Base-by-base conservation (phyloP, 2,888 invertebrate genomes). In the Corythucha ciliata region DNA sequence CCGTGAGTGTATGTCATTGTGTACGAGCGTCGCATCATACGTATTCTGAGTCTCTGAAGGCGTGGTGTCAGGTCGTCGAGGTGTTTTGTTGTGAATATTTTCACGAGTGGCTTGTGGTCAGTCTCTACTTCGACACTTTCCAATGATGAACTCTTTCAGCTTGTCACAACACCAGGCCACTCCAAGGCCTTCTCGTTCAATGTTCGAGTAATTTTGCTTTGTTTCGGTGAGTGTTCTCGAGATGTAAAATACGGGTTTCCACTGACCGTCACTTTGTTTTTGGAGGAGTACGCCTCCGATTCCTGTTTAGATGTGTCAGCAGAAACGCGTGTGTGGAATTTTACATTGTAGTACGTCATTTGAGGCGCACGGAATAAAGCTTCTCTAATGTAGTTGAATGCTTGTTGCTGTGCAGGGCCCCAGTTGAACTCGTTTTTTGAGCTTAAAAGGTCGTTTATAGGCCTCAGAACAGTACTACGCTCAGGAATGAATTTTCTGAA, bases 401-500 rank as follows among this genome's bases (percentile, higher is more conserved):
- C 27, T 22, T 34, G n/a, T 21, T 33, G n/a, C 18, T 52, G 48
- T 10, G 24, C 12, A 10, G 12, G 7, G 10, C 1, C 40, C 54
- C 54, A 52, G 8, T 25, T 10, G 18, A 26, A 48, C 4, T 34
- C 32, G n/a, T 16, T 41, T 44, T 51, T 44, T 8, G 47, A 48
- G 29, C 46, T 56, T 1, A 57, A 20, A 6, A 52, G 16, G 1
- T 39, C 34, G 12, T 36, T 52, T 16, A 56, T 14, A 2, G 51
- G 40, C 6, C 37, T 42, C 2, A 49, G 46, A n/a, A 57, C 14
- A 21, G 10, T 7, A 21, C 40, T 27, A 1, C 47, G 4, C 26
- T 57, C 52, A 5, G 54, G 54, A 26, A 57, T 57, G 33, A 49
- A 53, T 32, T 53, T 55, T 4, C 32, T 34, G 2, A 45, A 16